Conservation (phyloP, 2,797 vertebrate genomes). For the Myiotriccus ornatus region DNA sequence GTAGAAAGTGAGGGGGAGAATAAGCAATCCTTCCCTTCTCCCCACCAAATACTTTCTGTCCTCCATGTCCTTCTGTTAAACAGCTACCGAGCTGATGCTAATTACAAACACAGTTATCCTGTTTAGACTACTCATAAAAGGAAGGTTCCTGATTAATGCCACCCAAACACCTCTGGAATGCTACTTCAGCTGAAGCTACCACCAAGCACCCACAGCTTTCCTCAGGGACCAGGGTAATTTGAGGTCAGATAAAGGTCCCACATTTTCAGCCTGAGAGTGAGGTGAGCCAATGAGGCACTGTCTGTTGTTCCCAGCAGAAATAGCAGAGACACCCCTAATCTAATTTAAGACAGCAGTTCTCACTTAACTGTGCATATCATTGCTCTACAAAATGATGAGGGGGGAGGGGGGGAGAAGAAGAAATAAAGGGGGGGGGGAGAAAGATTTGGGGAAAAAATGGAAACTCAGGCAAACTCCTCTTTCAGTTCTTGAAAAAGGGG, state of each 20-base stretch:
- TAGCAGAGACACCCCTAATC: neutral
- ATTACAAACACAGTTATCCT: neutral
- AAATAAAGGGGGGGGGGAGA: neutral
- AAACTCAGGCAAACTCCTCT: neutral
- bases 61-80: neutral
- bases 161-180: neutral
- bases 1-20: accelerated
- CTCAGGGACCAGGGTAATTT: neutral
- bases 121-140: neutral
- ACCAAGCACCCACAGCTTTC: neutral
- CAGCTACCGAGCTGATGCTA: neutral
- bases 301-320: neutral
- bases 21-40: neutral
- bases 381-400: neutral
- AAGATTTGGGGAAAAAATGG: neutral
- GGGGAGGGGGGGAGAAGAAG: accelerated
- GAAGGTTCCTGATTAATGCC: neutral
- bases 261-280: neutral
- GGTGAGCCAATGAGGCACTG: neutral
- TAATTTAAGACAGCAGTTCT: neutral
- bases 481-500: neutral
- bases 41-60: neutral
- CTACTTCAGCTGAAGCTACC: neutral
- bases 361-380: neutral
- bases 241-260: neutral